Base-by-base conservation (phyloP, 2,888 invertebrate species). In the Branchipolynoe longqiensis region DNA sequence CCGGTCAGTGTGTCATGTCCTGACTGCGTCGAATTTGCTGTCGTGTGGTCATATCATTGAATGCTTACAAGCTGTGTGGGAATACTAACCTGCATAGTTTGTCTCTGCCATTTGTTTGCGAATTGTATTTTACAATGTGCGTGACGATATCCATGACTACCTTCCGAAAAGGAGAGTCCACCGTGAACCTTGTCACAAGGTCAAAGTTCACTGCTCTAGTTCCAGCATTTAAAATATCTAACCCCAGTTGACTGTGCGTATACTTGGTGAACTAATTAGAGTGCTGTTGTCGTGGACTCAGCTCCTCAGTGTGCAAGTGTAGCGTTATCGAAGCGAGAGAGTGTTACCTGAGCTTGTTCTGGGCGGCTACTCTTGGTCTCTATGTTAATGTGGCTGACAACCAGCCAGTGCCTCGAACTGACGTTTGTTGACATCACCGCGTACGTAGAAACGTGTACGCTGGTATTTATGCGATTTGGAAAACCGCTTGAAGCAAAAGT, bases 71-170 rank as follows among this genome's bases (percentile, higher is more conserved):
- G n/a, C n/a, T n/a, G n/a, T n/a, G n/a, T n/a, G n/a, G n/a, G n/a
- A n/a, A 36, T n/a, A 14, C 36, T 38, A 38, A 84, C 84, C 84
- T 54, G 78, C 84, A 84, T 40, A 84, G 28, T 85, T 92, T 92
- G 85, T 92, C 92, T 84, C 92, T 90, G 28, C 92, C 92, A 87
- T 90, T 90, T 59, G 92, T 90, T 62, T 90, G 90, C 4, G 90
- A 88, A 84, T 91, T 91, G 85, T 91, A 92, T 85, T 92, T 92
- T 22, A 91, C 90, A n/a, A 91, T 85, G 36, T 89, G 88, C 28
- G 88, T 83, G 14, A 90, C 88, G 48, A 91, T 62, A 82, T 91
- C 91, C 87, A 87, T 87, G 25, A n/a, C 78, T 78, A 25, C 48
- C 54, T 25, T 12, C 14, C 78, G 28, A 28, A 48, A 78, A n/a